A percentile compares a stretch with the other conserved stretches of the same genome.
Evolutionary conservation across 2,888 invertebrate species (phyloP).

Genomic region (Tenthredo notha): DNA sequence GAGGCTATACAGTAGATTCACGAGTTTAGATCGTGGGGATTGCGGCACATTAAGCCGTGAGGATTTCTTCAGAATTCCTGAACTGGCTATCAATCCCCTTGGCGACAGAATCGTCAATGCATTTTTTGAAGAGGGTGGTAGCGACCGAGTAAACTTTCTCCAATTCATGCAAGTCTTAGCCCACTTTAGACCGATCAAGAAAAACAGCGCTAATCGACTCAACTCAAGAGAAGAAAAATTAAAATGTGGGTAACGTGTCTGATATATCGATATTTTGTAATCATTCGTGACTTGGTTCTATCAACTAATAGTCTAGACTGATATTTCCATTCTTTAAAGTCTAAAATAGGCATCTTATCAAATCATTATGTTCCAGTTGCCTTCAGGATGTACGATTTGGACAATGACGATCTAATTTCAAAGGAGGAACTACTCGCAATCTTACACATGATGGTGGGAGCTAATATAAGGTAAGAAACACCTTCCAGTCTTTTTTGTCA

Average conservation of each 20-base stretch:
- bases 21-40: slow-evolving; percentile 96
- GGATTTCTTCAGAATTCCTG: slow-evolving; percentile 98
- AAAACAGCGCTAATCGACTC: slow-evolving; percentile 92
- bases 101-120: slow-evolving; percentile 99
- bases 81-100: slow-evolving; percentile 98
- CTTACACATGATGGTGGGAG: slow-evolving; percentile 99
- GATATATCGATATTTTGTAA: background rate
- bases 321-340: background rate
- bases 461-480: slow-evolving; percentile 90
- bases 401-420: slow-evolving; percentile 97
- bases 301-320: background rate
- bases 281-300: background rate
- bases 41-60: slow-evolving; percentile 97
- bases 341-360: background rate
- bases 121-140: slow-evolving; percentile 94
- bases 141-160: slow-evolving; percentile 96
- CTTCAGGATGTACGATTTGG: slow-evolving; percentile 99
- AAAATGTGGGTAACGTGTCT: slow-evolving; percentile 86
- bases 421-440: slow-evolving; percentile 97
- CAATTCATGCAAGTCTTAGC: slow-evolving; percentile 98
- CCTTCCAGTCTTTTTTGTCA: background rate
- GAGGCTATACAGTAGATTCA: slow-evolving; percentile 97
- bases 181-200: slow-evolving; percentile 96
- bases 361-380: slow-evolving; percentile 87
- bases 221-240: slow-evolving; percentile 97